phyloP scores from a whole-genome alignment of 2,888 invertebrate species.

The Aplocera efformata region DNA sequence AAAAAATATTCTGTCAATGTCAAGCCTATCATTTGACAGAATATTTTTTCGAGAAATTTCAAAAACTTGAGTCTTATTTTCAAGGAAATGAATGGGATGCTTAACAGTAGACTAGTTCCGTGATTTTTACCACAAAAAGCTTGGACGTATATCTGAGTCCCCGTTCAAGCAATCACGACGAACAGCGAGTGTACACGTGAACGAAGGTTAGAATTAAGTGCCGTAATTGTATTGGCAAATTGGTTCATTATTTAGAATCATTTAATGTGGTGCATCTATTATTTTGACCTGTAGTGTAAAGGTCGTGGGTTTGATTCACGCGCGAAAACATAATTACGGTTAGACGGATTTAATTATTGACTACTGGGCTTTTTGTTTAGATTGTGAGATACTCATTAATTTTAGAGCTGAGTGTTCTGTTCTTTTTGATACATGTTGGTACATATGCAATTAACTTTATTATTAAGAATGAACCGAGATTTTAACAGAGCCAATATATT shows the following conservation, averaged over 20 bases:
- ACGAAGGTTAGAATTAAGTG: conserved; percentile 23
- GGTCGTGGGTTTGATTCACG: conserved; percentile 5
- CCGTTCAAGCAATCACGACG: conserved; percentile 10
- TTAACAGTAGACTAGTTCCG: too few relatives aligned
- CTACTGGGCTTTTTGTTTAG: not conserved
- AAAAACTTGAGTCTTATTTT: too few relatives aligned
- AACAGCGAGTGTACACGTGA: conserved; percentile 22
- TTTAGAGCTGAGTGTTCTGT: conserved; percentile 1
- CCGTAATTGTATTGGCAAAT: conserved; percentile 24
- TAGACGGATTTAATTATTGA: too few relatives aligned
- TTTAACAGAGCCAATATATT: too few relatives aligned
- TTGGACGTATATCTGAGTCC: not conserved
- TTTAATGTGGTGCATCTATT: conserved; percentile 1
- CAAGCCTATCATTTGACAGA: too few relatives aligned
- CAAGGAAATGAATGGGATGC: too few relatives aligned
- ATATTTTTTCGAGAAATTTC: too few relatives aligned
- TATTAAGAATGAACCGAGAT: too few relatives aligned
- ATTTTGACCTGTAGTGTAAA: conserved; percentile 1
- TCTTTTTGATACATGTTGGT: too few relatives aligned
- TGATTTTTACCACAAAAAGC: too few relatives aligned
- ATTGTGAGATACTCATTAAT: not conserved
- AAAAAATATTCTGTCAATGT: too few relatives aligned
- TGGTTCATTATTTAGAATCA: conserved; percentile 6
- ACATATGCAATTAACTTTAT: too few relatives aligned
- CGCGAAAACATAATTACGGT: not conserved